Conservation (phyloP, 2,113 vertebrate species). For the Mionectes macconnelli region DNA sequence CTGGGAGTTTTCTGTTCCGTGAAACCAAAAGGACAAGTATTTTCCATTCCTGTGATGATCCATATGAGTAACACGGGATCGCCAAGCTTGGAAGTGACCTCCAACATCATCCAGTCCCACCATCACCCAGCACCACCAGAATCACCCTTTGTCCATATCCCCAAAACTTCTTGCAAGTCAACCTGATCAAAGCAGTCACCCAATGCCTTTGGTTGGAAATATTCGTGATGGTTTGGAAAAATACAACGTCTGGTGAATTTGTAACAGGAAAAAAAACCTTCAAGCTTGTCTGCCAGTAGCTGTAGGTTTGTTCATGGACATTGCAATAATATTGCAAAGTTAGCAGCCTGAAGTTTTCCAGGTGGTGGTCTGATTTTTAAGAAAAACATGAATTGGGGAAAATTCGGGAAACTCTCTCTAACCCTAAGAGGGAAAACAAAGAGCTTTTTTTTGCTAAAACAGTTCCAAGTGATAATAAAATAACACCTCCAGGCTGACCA, state of each 20-base stretch:
- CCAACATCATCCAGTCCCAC: not conserved
- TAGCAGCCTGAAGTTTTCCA: not conserved
- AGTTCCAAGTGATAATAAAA: not conserved
- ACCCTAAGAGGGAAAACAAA: not conserved
- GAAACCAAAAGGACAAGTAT: not conserved
- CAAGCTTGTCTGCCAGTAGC: not conserved
- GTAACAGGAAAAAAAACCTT: not conserved
- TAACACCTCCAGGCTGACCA: not conserved
- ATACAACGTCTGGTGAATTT: not conserved
- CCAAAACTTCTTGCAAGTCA: not conserved
- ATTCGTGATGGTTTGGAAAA: not conserved
- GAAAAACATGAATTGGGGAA: not conserved
- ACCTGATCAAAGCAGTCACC: not conserved
- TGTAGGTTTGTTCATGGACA: not conserved
- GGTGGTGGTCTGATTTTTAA: not conserved
- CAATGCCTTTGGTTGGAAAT: not conserved
- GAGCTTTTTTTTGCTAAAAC: not conserved
- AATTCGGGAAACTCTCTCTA: not conserved
- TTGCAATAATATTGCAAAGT: not conserved
- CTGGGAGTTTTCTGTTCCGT: fast-evolving
- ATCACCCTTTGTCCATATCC: not conserved
- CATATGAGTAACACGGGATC: fast-evolving
- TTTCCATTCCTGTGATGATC: not conserved
- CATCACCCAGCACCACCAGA: not conserved
- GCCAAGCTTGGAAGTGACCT: not conserved